These are phyloP conservation scores for Nomada hirtipes DNA, from an alignment of 2,888 invertebrate genomes.

Conservation along the genomic window DNA sequence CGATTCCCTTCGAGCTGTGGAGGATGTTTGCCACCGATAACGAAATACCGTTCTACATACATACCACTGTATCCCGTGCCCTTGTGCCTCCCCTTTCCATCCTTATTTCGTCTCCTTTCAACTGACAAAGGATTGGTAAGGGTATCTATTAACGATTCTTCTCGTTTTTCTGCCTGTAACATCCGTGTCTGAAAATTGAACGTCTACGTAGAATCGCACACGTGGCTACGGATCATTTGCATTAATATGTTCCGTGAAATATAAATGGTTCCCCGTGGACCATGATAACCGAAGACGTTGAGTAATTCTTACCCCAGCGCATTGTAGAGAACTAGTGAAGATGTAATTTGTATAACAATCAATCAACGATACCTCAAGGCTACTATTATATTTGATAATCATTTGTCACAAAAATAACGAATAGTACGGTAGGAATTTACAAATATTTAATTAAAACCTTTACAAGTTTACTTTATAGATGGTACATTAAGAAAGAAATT, in stretches of 20 bases:
- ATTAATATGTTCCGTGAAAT: slow-evolving; percentile 78
- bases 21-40: slow-evolving; percentile 62
- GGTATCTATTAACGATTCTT: slow-evolving; percentile 64
- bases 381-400: no score
- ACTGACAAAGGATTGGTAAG: slow-evolving; percentile 51
- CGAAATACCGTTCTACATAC: slow-evolving; percentile 36
- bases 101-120: background rate
- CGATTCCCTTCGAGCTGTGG: slow-evolving; percentile 43
- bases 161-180: slow-evolving; percentile 9
- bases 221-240: slow-evolving; percentile 17
- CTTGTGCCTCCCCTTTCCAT: slow-evolving; percentile 2
- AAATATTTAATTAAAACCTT: no score
- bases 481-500: no score
- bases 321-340: no score
- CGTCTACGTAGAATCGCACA: slow-evolving; percentile 8
- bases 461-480: no score
- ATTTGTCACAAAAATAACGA: no score
- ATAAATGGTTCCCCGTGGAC: slow-evolving; percentile 78
- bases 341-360: no score
- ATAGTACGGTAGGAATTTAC: no score
- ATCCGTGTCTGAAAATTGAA: background rate
- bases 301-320: slow-evolving; percentile 16
- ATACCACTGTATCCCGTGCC: slow-evolving; percentile 13
- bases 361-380: no score
- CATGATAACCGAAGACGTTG: slow-evolving; percentile 23